Conservation (phyloP, 2,797 vertebrate genomes). For the Ciconia nigra region DNA sequence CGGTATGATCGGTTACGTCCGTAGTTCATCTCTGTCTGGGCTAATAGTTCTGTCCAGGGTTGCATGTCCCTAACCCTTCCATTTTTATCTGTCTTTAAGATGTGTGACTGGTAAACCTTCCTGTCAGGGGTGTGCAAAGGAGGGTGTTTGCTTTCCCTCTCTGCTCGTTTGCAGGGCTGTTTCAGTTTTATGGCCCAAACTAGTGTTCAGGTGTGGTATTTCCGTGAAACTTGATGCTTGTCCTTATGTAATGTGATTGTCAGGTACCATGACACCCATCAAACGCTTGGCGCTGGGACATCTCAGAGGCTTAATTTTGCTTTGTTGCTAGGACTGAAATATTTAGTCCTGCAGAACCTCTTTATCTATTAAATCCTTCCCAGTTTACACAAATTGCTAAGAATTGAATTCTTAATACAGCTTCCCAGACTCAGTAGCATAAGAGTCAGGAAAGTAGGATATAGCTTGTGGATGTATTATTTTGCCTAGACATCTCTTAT, state of each 20-base stretch:
- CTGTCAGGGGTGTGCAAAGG: fast-evolving
- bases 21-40: not conserved
- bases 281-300: fast-evolving
- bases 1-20: fast-evolving
- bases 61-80: fast-evolving
- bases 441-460: too few species aligned
- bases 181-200: not conserved
- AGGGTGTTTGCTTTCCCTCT: not conserved
- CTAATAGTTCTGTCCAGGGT: not conserved
- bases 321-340: not conserved
- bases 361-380: not conserved
- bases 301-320: not conserved
- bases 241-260: not conserved
- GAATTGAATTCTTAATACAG: not conserved
- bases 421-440: not conserved
- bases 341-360: not conserved
- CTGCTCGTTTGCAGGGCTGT: not conserved
- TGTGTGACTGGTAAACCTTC: not conserved
- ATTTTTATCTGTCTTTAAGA: not conserved
- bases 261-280: not conserved
- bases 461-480: not conserved
- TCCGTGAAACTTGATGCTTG: not conserved
- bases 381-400: not conserved
- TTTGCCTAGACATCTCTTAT: not conserved
- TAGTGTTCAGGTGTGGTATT: not conserved